Evolutionary conservation across 2,888 invertebrate species (phyloP), one percentile per base, ranked within the genome.

Genomic region (Melitaea athalia): DNA sequence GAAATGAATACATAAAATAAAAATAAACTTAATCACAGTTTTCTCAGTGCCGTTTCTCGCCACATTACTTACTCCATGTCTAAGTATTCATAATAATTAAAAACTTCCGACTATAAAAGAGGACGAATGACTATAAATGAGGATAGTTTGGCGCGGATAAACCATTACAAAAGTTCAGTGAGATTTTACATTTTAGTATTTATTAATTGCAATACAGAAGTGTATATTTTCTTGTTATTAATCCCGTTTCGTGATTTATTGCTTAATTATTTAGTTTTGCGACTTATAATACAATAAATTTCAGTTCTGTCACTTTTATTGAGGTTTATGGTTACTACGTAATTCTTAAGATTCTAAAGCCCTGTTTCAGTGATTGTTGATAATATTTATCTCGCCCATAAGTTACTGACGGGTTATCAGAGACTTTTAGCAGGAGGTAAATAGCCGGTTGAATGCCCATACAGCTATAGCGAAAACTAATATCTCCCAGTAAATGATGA

Each of bases 71-170:
- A 49, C 47, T 43, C 10, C 42, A 14, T 43, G 61, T 17, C 50
- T 68, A 67, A 70, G 64, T 60, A 57, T 68, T 70, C 59, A 65
- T 71, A 71, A 65, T 71, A 71, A 71, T 68, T 68, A 68, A 71
- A 62, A 71, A 71, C 60, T 71, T 71, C 38, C 43, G 70, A 63
- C 47, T 12, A 63, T 71, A 65, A 68, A 70, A 61, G 50, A 43
- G 63, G 70, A 61, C 59, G 61, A 64, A 63, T 68, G 63, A 63
- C 60, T 63, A n/a, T 50, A 57, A 71, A 71, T 65, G 70, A 68
- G 57, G 43, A 63, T 68, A 70, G 70, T 71, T 71, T 71, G 68
- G 68, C 68, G 43, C 63, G 60, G 55, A 45, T 65, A 60, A 70
- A 63, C 63, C 63, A 47, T 61, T 70, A 59, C 49, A 17, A 53